Conservation (phyloP, 2,797 vertebrate species). For the Acanthurus leucopareius region DNA sequence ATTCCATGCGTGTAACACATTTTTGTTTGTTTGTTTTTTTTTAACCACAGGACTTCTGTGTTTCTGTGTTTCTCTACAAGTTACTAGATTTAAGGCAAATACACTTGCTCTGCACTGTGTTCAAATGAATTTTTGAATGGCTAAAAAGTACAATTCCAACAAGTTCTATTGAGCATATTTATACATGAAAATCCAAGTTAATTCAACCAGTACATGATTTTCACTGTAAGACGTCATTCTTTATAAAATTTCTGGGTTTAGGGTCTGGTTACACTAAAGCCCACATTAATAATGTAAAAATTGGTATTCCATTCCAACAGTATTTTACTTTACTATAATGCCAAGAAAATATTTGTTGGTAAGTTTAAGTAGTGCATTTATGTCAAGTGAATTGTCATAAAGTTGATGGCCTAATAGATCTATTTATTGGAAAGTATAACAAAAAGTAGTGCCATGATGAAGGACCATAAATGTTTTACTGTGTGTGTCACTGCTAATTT, state of each 20-base stretch:
- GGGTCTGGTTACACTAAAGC: conserved; percentile 20
- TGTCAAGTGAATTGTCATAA: background rate
- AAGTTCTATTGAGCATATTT: background rate
- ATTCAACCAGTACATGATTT: background rate
- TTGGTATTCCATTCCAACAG: background rate
- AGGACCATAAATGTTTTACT: background rate
- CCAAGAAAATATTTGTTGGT: background rate
- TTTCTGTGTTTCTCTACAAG: conserved; percentile 24
- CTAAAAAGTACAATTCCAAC: background rate
- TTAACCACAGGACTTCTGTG: conserved; percentile 20
- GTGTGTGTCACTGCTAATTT: background rate
- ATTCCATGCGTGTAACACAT: background rate
- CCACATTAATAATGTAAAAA: background rate
- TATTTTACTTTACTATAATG: background rate
- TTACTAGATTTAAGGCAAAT: background rate
- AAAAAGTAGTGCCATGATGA: background rate
- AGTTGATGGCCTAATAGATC: background rate
- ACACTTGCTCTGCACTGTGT: background rate
- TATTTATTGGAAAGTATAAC: background rate
- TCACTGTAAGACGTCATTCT: background rate
- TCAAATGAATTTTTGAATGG: background rate
- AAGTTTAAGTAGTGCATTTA: background rate
- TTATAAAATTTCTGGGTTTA: background rate
- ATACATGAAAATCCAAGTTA: background rate
- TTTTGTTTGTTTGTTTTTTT: background rate